Conservation (phyloP, 2,888 invertebrate species). For the Morinoia aosen region DNA sequence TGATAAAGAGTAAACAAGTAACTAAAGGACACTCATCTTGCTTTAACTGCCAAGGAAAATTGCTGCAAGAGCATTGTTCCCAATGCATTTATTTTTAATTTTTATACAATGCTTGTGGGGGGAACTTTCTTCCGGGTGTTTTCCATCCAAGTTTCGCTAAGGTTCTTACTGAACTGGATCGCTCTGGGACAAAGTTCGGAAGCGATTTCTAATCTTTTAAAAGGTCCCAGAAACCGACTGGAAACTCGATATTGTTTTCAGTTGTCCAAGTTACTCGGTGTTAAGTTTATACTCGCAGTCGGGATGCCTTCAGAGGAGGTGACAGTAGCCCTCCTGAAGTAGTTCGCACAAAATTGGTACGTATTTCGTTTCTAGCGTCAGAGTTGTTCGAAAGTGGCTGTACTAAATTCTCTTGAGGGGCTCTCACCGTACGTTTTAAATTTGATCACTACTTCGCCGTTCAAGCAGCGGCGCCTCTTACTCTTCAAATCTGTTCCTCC, state of each 20-base stretch:
- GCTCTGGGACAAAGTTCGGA: neutral
- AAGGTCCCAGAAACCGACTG: neutral
- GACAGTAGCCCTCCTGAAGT: neutral
- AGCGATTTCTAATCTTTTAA: neutral
- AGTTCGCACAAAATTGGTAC: neutral
- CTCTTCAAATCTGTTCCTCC: neutral
- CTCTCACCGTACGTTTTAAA: neutral
- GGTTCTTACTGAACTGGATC: neutral
- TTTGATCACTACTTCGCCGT: neutral
- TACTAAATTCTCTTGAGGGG: neutral
- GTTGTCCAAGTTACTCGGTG: neutral
- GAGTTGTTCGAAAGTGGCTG: neutral
- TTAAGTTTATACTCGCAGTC: neutral
- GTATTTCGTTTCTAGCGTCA: neutral
- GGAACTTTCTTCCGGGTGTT: neutral
- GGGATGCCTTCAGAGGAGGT: neutral
- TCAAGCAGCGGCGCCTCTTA: neutral
- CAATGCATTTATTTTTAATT: neutral
- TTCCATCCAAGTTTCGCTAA: neutral
- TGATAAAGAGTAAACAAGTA: neutral
- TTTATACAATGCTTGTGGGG: neutral
- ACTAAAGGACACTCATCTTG: neutral
- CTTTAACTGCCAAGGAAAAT: neutral
- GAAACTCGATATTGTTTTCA: constrained; percentile 5
- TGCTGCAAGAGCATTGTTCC: neutral